Evolutionary conservation across 2,113 vertebrate species (phyloP), one percentile per base, ranked within the genome.

Genomic region (Vanacampus margaritifer): DNA sequence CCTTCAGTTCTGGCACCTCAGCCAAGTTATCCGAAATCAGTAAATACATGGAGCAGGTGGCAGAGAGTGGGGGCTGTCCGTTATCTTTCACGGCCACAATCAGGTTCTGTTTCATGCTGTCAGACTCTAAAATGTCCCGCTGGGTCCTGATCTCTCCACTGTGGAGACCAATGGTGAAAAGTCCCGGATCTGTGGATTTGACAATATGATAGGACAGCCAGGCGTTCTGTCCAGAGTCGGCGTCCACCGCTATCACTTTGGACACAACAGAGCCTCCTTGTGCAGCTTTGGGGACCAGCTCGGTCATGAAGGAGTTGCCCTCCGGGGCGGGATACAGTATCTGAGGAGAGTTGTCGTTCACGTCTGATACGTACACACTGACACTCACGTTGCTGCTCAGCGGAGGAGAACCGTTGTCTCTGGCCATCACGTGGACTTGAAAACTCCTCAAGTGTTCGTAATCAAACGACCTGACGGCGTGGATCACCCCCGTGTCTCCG

Each of bases 1-100:
- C 82, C 64, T 82, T 86, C 37, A 86, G 54, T 53, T 86, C 82
- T 36, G 84, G 79, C 45, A 84, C 68, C 56, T 87, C 85, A 61
- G 80, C 76, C 72, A 87, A 79, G 68, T 87, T 84, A 54, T 86
- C 83, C 36, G 86, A 84, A 57, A 87, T 74, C 1, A 84, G 74
- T 21, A 89, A 65, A 65, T 69, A 76, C 32, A 88, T 63, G 39
- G 74, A 68, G 28, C 80, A 81, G 26, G 91, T 93, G 74, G 90
- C 86, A 0, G 92, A 94, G 13, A 90, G 90, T 19, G 89, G 69
- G 6, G 93, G 92, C 69, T 78, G 83, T 37, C 94, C 94, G 0
- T 93, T 93, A 82, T 95, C 94, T 84, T 90, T 91, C 67, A 95
- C 88, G 65, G 92, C 79, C 75, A 94, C 89, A 13, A 91, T 73